Base-by-base conservation (phyloP, 2,888 invertebrate genomes). In the Volucella inflata region DNA sequence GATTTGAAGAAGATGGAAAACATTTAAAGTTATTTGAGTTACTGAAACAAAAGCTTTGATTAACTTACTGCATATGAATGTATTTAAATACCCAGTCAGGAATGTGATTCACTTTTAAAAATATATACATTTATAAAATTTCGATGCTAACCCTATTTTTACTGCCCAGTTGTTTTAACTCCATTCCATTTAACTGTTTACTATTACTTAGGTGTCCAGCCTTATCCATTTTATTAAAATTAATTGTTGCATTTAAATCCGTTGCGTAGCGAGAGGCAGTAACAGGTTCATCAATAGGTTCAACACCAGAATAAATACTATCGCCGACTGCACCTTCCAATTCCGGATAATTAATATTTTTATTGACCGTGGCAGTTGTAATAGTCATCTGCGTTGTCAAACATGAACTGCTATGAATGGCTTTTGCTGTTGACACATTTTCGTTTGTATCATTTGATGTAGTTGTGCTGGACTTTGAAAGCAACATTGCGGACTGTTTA, bases 71-170 rank as follows among this genome's bases (percentile, higher is more conserved):
- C 6, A 30, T 30, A 30, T 30, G 30, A 30, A 6, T 30, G 30
- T 30, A 30, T 30, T 30, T 6, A 30, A 30, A 30, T 30, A 30
- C 6, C 30, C 6, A 30, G 4, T 30, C 30, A 30, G 51, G 67
- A 16, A 65, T 67, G 44, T 60, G 55, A 44, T 48, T 77, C n/a
- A 67, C 65, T 48, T 53, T 72, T 44, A 74, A 75, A 42, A 70
- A 59, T 79, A 30, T 51, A 68, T 55, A 75, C 30, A 30, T 30
- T 70, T 65, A 67, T 68, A 74, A 30, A 30, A 30, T 30, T 85
- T 71, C 71, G 71, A 82, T 67, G 88, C 92, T 91, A 90, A 92
- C 92, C 92, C 92, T 90, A 90, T 89, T 90, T 83, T 89, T 90
- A 89, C 78, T 89, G 84, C 89, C 89, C 87, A 90, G 83, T 88